Percentiles rank a stretch among this genome's conserved stretches.
Conservation (phyloP, 2,888 invertebrate species). For the Cheilosia variabilis region DNA sequence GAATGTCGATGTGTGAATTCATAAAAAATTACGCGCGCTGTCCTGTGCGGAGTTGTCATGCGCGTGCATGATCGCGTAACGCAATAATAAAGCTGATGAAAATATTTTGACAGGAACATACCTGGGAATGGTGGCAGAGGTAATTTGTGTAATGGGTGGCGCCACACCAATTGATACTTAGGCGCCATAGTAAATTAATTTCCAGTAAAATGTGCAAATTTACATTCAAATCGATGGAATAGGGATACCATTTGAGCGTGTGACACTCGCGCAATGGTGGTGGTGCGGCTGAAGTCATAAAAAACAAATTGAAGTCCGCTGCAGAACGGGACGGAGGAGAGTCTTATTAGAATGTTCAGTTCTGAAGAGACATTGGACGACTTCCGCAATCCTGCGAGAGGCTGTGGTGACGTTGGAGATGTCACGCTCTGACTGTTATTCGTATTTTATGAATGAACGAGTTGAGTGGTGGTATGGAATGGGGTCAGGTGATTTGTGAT, state of each 20-base stretch:
- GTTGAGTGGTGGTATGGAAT: too few relatives aligned
- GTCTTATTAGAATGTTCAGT: neutral
- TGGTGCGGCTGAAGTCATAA: neutral
- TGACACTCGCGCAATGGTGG: neutral
- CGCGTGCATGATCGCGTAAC: neutral
- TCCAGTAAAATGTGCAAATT: constrained; percentile 58
- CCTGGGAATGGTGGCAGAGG: constrained; percentile 45
- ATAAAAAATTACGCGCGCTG: constrained; percentile 44
- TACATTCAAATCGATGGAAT: constrained; percentile 37
- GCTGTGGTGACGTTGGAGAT: neutral
- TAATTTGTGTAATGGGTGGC: constrained; percentile 66
- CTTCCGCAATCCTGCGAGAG: constrained; percentile 29
- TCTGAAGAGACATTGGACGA: neutral
- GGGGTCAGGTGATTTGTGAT: too few relatives aligned
- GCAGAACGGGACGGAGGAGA: neutral
- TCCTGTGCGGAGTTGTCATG: constrained; percentile 27
- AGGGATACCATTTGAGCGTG: constrained; percentile 5
- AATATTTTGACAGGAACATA: constrained; percentile 72
- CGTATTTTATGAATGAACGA: too few relatives aligned
- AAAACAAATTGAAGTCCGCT: neutral
- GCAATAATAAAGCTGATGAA: constrained; percentile 64
- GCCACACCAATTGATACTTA: constrained; percentile 66
- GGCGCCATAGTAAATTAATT: constrained; percentile 67
- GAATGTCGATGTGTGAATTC: constrained; percentile 47
- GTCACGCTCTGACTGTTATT: neutral